Percentiles rank a stretch among this genome's conserved stretches.
Conservation (phyloP, 2,797 vertebrate species). For the Micromesistius poutassou region DNA sequence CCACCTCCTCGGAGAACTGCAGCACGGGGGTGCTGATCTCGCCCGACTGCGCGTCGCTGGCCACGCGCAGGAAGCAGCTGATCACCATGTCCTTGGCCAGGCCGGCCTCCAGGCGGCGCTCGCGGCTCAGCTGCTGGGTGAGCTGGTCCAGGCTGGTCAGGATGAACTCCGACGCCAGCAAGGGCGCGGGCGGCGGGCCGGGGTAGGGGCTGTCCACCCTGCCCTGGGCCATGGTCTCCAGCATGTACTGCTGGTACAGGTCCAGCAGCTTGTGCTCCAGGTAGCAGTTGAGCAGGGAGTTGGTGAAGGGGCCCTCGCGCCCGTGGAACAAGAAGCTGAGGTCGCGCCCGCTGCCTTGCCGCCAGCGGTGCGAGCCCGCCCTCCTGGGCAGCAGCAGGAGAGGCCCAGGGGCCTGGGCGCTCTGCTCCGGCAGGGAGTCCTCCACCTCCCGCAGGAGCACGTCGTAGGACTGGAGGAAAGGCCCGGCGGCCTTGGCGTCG, state of each 20-base stretch:
- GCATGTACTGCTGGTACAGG: conserved; percentile 90
- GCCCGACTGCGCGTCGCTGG: conserved; percentile 82
- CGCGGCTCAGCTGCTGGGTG: conserved; percentile 86
- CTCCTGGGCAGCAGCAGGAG: conserved; percentile 54
- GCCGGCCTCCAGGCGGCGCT: conserved; percentile 85
- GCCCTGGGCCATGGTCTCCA: conserved; percentile 79
- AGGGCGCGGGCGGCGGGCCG: conserved; percentile 48
- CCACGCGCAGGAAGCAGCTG: conserved; percentile 83
- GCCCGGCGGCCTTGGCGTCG: conserved; percentile 69
- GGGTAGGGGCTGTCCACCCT: conserved; percentile 44
- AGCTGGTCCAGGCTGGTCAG: conserved; percentile 91
- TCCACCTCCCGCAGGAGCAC: conserved; percentile 81
- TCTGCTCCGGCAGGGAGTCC: conserved; percentile 63
- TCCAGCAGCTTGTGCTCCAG: conserved; percentile 92
- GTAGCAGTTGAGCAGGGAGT: conserved; percentile 88
- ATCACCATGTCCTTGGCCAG: conserved; percentile 93
- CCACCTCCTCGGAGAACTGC: conserved; percentile 88
- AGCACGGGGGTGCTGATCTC: conserved; percentile 93
- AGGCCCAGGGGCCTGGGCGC: conserved; percentile 38
- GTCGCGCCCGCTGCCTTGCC: conserved; percentile 75
- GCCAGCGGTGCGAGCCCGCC: conserved; percentile 79
- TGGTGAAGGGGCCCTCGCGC: conserved; percentile 85
- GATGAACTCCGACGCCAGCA: conserved; percentile 87
- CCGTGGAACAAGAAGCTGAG: conserved; percentile 81
- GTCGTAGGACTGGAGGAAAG: conserved; percentile 88